These are phyloP conservation scores for Unio pictorum DNA, from an alignment of 2,888 invertebrate genomes.

Conservation along the genomic window DNA sequence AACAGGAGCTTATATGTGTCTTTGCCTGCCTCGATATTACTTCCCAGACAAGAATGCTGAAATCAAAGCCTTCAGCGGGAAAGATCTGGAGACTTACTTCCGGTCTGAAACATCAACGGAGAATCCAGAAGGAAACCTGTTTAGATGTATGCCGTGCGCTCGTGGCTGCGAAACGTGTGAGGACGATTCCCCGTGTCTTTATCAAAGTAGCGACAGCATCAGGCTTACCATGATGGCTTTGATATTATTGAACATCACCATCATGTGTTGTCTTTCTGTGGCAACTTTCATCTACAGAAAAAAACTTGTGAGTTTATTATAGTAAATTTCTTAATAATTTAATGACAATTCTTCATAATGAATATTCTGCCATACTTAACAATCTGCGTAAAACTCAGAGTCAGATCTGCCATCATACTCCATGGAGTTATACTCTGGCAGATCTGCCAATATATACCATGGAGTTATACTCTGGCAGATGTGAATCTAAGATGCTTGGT, in stretches of 20 bases:
- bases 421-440: no score
- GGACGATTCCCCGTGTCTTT: slow-evolving; percentile 57
- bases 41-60: slow-evolving; percentile 53
- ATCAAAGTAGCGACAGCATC: slow-evolving; percentile 26
- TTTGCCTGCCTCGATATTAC: slow-evolving; percentile 53
- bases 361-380: no score
- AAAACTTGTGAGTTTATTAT: no score
- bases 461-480: no score
- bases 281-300: no score
- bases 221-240: slow-evolving; percentile 35
- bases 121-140: slow-evolving; percentile 21
- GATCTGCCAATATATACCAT: no score
- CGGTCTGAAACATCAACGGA: background rate
- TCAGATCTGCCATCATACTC: no score
- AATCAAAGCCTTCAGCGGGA: slow-evolving; percentile 44
- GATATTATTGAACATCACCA: background rate
- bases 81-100: slow-evolving; percentile 36
- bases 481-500: no score
- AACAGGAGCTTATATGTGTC: slow-evolving; percentile 55
- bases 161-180: slow-evolving; percentile 57
- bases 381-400: no score
- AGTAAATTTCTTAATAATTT: no score
- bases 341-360: no score
- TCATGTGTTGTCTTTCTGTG: no score
- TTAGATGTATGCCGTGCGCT: slow-evolving; percentile 49